Conservation (phyloP, 2,888 invertebrate species). For the Arrhopalites spinosus region DNA sequence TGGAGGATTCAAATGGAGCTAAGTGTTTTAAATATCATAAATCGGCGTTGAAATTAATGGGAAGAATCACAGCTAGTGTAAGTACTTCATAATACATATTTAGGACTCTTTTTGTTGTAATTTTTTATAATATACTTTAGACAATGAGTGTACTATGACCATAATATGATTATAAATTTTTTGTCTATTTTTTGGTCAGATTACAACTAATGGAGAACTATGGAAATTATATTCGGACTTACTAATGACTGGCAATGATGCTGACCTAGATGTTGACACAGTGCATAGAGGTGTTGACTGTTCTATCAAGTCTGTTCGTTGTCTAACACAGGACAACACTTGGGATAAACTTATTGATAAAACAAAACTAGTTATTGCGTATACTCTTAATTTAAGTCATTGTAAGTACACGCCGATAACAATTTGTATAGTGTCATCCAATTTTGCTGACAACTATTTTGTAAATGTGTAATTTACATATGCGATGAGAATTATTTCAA, state of each 20-base stretch:
- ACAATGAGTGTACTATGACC: too few species aligned
- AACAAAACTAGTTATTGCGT: slow-evolving; percentile 24
- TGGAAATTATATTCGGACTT: slow-evolving; percentile 80
- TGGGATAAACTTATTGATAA: slow-evolving; percentile 29
- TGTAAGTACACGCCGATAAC: too few species aligned
- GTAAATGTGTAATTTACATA: background rate
- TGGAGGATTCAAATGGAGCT: slow-evolving; percentile 65
- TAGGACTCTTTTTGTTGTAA: too few species aligned
- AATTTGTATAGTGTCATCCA: too few species aligned
- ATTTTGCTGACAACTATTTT: background rate
- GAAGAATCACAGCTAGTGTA: slow-evolving; percentile 70
- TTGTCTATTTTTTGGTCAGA: slow-evolving; percentile 57
- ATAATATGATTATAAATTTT: too few species aligned
- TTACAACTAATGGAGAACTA: slow-evolving; percentile 69
- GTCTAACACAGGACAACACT: slow-evolving; percentile 30
- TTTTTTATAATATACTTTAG: too few species aligned
- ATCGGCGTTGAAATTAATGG: slow-evolving; percentile 71
- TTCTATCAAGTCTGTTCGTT: slow-evolving; percentile 37
- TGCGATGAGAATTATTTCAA: background rate
- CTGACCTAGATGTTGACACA: background rate
- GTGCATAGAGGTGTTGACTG: slow-evolving; percentile 35
- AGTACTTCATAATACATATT: slow-evolving; percentile 6
- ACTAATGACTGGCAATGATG: slow-evolving; percentile 48
- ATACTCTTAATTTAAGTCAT: slow-evolving; percentile 21
- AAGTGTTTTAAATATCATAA: slow-evolving; percentile 64